A percentile compares a stretch with the other conserved stretches of the same genome.
These are phyloP conservation scores for Hippocampus guttulatus DNA, from an alignment of 2,113 vertebrate genomes.

Conservation along the genomic window DNA sequence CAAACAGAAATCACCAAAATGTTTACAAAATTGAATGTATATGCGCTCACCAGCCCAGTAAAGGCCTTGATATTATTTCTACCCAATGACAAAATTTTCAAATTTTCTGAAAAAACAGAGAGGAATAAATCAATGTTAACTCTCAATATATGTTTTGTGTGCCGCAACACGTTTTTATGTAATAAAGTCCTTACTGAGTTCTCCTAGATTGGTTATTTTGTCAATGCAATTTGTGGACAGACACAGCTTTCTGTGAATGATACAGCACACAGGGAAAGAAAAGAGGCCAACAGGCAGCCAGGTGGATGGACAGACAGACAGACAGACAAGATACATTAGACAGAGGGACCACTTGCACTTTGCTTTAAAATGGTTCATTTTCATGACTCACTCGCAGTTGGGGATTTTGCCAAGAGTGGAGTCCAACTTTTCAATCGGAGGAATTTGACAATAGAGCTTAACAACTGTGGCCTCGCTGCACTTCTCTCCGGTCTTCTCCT, in stretches of 20 bases:
- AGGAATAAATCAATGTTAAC: background rate
- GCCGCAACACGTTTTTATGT: background rate
- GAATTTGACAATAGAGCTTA: slow-evolving; percentile 88
- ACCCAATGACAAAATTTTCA: slow-evolving; percentile 91
- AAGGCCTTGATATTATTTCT: slow-evolving; percentile 96
- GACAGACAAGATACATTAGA: background rate
- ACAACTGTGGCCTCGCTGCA: slow-evolving; percentile 82
- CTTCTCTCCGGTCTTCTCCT: slow-evolving; percentile 86
- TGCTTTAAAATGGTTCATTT: background rate
- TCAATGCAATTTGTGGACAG: slow-evolving; percentile 98
- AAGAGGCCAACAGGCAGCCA: too few species aligned
- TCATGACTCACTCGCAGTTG: slow-evolving; percentile 89
- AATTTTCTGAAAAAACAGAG: slow-evolving; percentile 77
- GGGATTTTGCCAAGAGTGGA: slow-evolving; percentile 80
- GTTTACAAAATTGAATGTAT: background rate
- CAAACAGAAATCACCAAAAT: background rate
- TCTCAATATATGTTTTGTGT: background rate
- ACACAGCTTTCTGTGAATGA: slow-evolving; percentile 82
- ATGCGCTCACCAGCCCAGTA: slow-evolving; percentile 84
- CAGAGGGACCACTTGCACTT: background rate
- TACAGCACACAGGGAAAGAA: background rate
- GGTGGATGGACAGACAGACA: background rate
- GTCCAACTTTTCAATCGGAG: slow-evolving; percentile 95
- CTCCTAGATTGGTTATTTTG: slow-evolving; percentile 92
- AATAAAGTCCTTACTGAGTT: slow-evolving; percentile 83